phyloP scores from a whole-genome alignment of 2,888 invertebrate species.

The Scaptomyza polygonia region DNA sequence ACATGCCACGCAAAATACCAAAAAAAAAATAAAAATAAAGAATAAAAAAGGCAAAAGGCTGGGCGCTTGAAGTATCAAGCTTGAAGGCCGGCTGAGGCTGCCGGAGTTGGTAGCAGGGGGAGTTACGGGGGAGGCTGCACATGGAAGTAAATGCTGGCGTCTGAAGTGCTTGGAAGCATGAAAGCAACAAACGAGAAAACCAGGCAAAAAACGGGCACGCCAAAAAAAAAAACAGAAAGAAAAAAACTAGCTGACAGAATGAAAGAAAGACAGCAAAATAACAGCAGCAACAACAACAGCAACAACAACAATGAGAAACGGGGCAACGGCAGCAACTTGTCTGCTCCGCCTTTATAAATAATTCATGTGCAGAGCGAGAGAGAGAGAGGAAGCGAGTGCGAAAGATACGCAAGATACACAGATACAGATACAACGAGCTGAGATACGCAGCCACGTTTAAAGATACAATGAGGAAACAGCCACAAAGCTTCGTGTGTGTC shows the following conservation, averaged over 20 bases:
- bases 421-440: constrained; percentile 41
- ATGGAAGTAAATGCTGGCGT: constrained; percentile 75
- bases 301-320: constrained; percentile 56
- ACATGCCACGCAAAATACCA: constrained; percentile 60
- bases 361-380: constrained; percentile 81
- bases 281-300: constrained; percentile 24
- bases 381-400: constrained; percentile 58
- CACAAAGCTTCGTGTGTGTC: constrained; percentile 53
- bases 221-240: constrained; percentile 27
- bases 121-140: constrained; percentile 32
- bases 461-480: constrained; percentile 67
- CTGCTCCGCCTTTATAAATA: constrained; percentile 85
- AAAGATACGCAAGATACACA: constrained; percentile 76
- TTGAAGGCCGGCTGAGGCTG: constrained; percentile 41
- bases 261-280: constrained; percentile 54
- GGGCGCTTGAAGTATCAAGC: constrained; percentile 37
- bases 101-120: not conserved
- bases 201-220: constrained; percentile 44
- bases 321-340: constrained; percentile 80
- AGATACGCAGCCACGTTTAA: constrained; percentile 70
- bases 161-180: constrained; percentile 69
- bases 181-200: constrained; percentile 62
- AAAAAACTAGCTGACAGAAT: constrained; percentile 33
- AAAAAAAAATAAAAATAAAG: constrained; percentile 22
- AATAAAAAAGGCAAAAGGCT: constrained; percentile 11